These are phyloP conservation scores for Trichogramma evanescens DNA, from an alignment of 2,888 invertebrate genomes.

Conservation along the genomic window DNA sequence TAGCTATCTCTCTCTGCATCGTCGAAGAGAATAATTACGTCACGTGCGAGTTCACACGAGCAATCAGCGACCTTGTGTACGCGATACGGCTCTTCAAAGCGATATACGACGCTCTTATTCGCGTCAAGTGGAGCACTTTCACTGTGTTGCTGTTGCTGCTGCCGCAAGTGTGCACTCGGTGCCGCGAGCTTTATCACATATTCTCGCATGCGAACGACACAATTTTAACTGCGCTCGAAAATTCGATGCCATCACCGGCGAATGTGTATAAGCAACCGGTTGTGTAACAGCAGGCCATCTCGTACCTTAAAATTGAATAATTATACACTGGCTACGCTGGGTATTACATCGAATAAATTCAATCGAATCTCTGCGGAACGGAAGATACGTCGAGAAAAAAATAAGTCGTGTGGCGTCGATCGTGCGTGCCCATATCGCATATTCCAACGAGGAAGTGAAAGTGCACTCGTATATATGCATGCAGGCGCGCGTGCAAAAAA, in stretches of 20 bases:
- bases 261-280: no score
- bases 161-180: background rate
- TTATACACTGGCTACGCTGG: no score
- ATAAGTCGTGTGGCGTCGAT: no score
- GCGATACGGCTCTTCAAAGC: background rate
- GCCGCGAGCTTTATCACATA: background rate
- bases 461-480: background rate
- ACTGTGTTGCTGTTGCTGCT: background rate
- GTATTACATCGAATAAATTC: conserved; percentile 11
- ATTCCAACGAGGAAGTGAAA: conserved; percentile 18
- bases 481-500: background rate
- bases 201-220: no score
- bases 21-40: background rate
- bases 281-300: no score
- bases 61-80: conserved; percentile 18
- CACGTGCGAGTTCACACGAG: conserved; percentile 1
- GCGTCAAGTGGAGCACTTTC: conserved; percentile 20
- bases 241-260: no score
- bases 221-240: background rate
- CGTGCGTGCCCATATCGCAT: no score
- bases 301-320: no score
- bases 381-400: background rate
- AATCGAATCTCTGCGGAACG: conserved; percentile 3
- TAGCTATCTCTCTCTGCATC: background rate
- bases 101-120: background rate